Percentiles rank a stretch among this genome's conserved stretches.
These are phyloP conservation scores for Drosophila mimica DNA, from an alignment of 2,888 invertebrate species.

Conservation along the genomic window DNA sequence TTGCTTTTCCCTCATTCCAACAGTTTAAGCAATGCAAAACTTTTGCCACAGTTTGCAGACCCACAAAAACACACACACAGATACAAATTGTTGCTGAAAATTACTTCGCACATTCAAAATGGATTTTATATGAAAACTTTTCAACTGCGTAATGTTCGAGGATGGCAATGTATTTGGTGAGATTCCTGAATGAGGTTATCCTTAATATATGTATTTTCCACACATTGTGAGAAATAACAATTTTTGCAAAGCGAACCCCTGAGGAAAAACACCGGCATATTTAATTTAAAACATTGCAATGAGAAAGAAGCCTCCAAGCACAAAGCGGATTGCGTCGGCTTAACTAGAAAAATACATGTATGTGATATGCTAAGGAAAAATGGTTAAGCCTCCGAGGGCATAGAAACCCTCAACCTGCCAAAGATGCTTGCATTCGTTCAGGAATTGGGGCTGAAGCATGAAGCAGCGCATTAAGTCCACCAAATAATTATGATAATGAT, in stretches of 20 bases:
- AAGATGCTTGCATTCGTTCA: not conserved
- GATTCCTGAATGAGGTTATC: not conserved
- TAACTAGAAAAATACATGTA: not conserved
- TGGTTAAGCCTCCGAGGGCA: not conserved
- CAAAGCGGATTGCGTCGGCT: not conserved
- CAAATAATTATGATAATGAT: not conserved
- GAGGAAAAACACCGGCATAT: not conserved
- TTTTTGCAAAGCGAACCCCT: not conserved
- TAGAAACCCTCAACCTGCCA: not conserved
- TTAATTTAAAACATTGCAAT: not conserved
- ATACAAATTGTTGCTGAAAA: not conserved
- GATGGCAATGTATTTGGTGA: not conserved
- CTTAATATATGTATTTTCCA: not conserved
- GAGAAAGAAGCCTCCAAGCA: not conserved
- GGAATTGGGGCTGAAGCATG: not conserved
- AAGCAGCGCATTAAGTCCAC: not conserved
- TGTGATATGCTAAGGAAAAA: not conserved
- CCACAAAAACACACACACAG: not conserved
- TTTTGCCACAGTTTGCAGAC: conserved; percentile 10
- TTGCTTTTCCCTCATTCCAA: conserved; percentile 29
- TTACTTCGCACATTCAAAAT: not conserved
- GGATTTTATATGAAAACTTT: not conserved
- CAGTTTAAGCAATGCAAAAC: conserved; percentile 28
- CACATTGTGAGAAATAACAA: not conserved
- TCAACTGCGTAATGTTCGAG: not conserved